A percentile compares a stretch with the other conserved stretches of the same genome.
phyloP scores from a whole-genome alignment of 2,113 vertebrate genomes.

The Pica pica region DNA sequence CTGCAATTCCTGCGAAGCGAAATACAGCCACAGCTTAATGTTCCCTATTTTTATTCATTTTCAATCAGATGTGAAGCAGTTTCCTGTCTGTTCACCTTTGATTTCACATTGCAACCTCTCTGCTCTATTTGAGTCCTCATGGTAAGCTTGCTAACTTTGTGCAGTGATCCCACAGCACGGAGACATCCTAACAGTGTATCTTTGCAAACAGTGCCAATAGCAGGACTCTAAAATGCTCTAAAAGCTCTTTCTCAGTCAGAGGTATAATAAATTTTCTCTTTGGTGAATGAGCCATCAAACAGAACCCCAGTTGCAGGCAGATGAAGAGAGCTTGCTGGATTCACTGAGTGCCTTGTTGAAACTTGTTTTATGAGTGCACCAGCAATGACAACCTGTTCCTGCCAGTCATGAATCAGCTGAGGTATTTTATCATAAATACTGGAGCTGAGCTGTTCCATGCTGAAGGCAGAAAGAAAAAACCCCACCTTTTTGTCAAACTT shows the following conservation, averaged over 20 bases:
- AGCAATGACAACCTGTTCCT: background rate
- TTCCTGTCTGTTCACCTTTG: background rate
- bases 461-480: background rate
- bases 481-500: background rate
- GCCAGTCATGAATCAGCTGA: background rate
- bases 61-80: background rate
- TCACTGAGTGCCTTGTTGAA: background rate
- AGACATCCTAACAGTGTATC: accelerated
- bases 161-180: background rate
- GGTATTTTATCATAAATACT: background rate
- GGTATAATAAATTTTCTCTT: background rate
- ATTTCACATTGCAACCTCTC: background rate
- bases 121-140: background rate
- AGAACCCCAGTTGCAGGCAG: background rate
- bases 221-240: background rate
- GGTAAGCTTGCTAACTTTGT: background rate
- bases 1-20: background rate
- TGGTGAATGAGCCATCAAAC: background rate
- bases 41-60: background rate
- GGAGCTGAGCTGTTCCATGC: background rate
- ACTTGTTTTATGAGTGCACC: background rate
- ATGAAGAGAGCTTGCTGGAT: background rate
- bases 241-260: background rate
- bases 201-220: background rate
- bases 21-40: accelerated